Conservation (phyloP, 2,113 vertebrate species). For the Rhabdomys dilectus region DNA sequence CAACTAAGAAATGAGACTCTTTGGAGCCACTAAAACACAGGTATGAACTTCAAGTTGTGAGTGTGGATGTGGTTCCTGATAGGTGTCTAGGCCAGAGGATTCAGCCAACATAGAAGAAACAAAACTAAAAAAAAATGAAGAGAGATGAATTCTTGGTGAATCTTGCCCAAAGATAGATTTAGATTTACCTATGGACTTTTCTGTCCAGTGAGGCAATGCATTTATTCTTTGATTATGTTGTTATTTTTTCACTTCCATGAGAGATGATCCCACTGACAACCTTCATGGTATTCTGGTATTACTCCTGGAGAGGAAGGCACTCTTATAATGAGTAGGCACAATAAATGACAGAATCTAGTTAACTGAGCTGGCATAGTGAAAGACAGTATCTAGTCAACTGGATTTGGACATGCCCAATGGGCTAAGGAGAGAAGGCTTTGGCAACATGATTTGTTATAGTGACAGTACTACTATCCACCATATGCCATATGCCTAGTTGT, state of each 20-base stretch:
- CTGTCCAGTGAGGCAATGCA: neutral
- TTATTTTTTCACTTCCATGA: conserved; percentile 16
- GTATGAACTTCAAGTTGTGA: neutral
- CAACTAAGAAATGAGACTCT: neutral
- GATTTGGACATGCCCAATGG: neutral
- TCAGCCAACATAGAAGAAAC: neutral
- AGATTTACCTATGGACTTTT: neutral
- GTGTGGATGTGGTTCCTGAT: neutral
- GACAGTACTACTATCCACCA: neutral
- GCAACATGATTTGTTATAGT: neutral
- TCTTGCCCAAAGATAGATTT: neutral
- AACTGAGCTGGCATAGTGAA: neutral
- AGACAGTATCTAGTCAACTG: neutral
- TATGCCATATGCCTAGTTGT: neutral
- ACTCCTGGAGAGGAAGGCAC: neutral
- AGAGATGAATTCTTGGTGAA: neutral
- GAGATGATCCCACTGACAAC: neutral
- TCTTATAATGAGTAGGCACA: neutral
- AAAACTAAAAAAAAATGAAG: neutral
- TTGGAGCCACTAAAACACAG: neutral
- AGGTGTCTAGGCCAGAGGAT: neutral
- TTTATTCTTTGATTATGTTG: neutral
- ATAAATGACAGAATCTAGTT: neutral
- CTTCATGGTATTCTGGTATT: neutral
- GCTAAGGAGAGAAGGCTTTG: neutral